Base-by-base conservation (phyloP, 2,113 vertebrate species). In the Ceyx cyanopectus region DNA sequence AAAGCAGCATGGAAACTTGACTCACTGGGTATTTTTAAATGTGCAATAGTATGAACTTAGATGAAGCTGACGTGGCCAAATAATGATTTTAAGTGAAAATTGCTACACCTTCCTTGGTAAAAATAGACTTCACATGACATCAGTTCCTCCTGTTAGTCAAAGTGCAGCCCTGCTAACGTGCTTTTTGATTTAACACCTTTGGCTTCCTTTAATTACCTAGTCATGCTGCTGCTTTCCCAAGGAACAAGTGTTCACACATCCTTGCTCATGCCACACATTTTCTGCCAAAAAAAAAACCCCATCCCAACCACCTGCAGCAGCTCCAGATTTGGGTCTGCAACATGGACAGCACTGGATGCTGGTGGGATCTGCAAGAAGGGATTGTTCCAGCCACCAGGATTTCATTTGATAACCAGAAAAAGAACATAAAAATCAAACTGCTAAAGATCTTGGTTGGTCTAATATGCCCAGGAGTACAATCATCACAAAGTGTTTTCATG, bases 101-200 rank as follows among this genome's bases (percentile, higher is more conserved):
- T 65, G 62, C 68, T 73, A 34, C 77, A 91, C 75, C n/a, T 57
- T 60, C 62, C 8, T 0, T 32, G 50, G 48, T 89, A 96, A 92
- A 97, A 96, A 96, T 89, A 95, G 84, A 24, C 32, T 40, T 26
- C 85, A 72, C 53, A 27, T 43, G 89, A 79, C 45, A 18, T n/a
- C 2, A 37, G 43, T 81, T 95, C 70, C 30, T 51, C 58, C 50
- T 50, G 46, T 34, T 17, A 57, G 78, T 32, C 91, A 84, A 94
- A 93, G 46, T 9, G 69, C 53, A 92, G 91, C 37, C 56, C 41
- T 75, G 90, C 61, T 86, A 61, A 89, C 61, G 54, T 1, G 48
- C 67, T 62, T 81, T 87, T 81, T 62, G 77, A 92, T 95, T 95
- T 90, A 89, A 93, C 95, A 96, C 97, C 91, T 93, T 94, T 86